Conservation (phyloP, 1,140 invertebrate genomes). For the Plutomurus gul region DNA sequence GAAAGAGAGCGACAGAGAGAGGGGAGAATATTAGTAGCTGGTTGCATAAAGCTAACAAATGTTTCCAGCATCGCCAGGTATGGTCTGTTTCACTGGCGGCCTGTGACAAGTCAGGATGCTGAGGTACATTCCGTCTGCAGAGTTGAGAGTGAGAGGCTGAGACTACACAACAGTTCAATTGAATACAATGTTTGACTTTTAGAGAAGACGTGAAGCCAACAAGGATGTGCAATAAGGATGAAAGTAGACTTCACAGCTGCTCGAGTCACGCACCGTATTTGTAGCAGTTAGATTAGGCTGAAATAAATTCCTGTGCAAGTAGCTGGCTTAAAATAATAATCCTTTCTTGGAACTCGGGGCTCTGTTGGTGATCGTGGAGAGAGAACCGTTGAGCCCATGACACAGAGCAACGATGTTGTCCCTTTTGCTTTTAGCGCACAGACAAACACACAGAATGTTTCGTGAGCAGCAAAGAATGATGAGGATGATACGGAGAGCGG, state of each 20-base stretch:
- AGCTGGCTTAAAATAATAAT: conserved; percentile 14
- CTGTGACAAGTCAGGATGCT: too few relatives aligned
- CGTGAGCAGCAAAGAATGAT: too few relatives aligned
- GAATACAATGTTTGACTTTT: too few relatives aligned
- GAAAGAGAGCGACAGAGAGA: too few relatives aligned
- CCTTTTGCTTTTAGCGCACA: background rate
- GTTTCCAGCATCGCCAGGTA: conserved; percentile 14
- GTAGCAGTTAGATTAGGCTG: conserved; percentile 12
- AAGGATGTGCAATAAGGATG: conserved; percentile 6
- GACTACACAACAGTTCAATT: too few relatives aligned
- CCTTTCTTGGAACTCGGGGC: conserved; percentile 4
- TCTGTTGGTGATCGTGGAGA: background rate
- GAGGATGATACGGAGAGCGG: background rate
- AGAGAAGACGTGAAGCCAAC: conserved; percentile 3
- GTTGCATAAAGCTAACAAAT: background rate
- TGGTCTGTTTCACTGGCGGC: background rate
- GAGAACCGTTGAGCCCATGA: too few relatives aligned
- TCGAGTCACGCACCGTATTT: conserved; percentile 12
- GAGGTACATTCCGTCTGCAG: too few relatives aligned
- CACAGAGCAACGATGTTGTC: background rate
- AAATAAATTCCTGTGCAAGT: conserved; percentile 13
- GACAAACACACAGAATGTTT: too few relatives aligned
- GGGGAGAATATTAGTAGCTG: background rate
- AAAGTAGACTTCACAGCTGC: conserved; percentile 16
- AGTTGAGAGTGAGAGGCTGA: too few relatives aligned